phyloP scores from a whole-genome alignment of 2,888 invertebrate species.

The Amiota mariae region DNA sequence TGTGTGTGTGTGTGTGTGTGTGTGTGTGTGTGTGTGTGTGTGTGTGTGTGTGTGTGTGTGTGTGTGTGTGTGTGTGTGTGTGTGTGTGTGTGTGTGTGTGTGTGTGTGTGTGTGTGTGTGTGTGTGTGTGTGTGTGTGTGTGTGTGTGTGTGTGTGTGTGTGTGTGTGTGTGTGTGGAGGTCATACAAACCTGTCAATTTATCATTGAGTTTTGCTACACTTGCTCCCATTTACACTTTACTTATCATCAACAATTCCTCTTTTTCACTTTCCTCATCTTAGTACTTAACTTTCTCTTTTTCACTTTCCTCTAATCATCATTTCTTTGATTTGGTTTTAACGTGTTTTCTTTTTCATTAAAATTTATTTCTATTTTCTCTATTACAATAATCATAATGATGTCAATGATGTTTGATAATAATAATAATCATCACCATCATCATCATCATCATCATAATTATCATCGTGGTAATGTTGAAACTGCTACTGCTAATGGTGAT shows the following conservation, averaged over 20 bases:
- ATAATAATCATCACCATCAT: neutral
- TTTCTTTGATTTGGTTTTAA: neutral
- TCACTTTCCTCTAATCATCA: neutral
- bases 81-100: neutral
- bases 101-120: neutral
- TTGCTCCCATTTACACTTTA: neutral
- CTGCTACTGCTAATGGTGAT: neutral
- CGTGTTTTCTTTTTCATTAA: neutral
- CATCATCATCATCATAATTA: neutral
- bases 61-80: neutral
- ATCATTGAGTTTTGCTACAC: slow-evolving; percentile 9
- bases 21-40: neutral
- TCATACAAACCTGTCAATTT: slow-evolving; percentile 20
- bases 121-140: neutral
- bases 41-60: neutral
- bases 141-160: neutral
- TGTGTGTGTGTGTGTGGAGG: neutral
- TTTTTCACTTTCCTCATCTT: neutral
- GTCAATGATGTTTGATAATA: neutral
- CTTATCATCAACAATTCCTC: no score
- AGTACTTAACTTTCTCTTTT: neutral
- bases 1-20: neutral
- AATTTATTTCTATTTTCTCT: neutral
- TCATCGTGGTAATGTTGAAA: neutral
- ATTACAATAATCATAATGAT: neutral